phyloP scores from a whole-genome alignment of 2,113 vertebrate genomes.

The Eudyptes chrysolophus region DNA sequence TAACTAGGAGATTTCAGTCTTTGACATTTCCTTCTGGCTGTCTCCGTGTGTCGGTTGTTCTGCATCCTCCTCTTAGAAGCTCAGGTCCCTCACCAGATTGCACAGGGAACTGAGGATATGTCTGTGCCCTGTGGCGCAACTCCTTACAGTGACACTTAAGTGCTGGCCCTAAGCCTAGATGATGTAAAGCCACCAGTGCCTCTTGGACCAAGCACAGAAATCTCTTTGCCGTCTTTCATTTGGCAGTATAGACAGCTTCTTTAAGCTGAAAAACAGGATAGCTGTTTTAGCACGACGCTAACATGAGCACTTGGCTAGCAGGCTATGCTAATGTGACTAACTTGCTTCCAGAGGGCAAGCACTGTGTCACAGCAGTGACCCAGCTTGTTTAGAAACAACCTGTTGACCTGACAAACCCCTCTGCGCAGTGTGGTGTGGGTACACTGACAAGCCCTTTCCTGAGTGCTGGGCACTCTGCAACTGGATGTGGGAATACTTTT shows the following conservation, averaged over 20 bases:
- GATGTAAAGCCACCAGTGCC: neutral
- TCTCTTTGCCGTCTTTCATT: neutral
- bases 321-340: neutral
- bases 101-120: neutral
- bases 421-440: neutral
- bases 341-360: neutral
- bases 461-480: neutral
- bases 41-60: neutral
- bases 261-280: neutral
- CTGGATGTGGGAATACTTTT: neutral
- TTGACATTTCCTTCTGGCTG: constrained; percentile 13
- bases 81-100: neutral
- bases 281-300: neutral
- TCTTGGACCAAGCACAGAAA: neutral
- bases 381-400: neutral
- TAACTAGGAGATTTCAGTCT: neutral
- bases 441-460: fast-evolving
- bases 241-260: neutral
- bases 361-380: neutral
- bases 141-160: neutral
- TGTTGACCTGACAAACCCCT: neutral
- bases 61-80: neutral
- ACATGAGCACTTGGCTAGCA: neutral
- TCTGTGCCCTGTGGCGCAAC: neutral
- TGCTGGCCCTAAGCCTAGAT: neutral